Conservation (phyloP, 2,888 invertebrate species). For the Apotomis capreana region DNA sequence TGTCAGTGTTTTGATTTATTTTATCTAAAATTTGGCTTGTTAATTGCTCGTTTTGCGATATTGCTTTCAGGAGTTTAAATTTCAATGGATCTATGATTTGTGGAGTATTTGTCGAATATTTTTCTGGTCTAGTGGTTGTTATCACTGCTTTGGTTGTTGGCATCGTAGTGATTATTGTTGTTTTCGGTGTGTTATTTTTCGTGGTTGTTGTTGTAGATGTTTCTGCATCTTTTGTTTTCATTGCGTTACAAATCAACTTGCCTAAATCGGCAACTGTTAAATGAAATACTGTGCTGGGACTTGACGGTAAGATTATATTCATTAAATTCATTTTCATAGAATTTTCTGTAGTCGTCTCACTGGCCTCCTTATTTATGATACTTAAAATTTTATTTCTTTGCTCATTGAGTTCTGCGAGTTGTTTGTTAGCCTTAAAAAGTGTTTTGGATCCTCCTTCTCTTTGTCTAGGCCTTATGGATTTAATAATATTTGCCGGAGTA, state of each 20-base stretch:
- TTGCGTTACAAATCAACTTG: constrained; percentile 40
- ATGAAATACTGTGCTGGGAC: constrained; percentile 46
- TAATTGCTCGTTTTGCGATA: constrained; percentile 62
- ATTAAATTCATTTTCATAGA: constrained; percentile 45
- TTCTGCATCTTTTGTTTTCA: constrained; percentile 12
- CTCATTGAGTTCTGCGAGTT: constrained; percentile 29
- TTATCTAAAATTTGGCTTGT: constrained; percentile 67
- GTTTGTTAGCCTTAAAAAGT: neutral
- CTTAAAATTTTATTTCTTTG: constrained; percentile 60
- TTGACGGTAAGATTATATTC: constrained; percentile 46
- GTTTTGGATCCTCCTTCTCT: constrained; percentile 48
- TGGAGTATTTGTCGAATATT: constrained; percentile 6
- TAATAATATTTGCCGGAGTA: neutral
- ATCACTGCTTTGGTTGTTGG: neutral
- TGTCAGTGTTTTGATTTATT: constrained; percentile 67
- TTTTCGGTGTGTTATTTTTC: constrained; percentile 18
- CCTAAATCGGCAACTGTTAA: constrained; percentile 47
- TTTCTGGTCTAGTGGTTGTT: constrained; percentile 26
- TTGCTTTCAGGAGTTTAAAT: constrained; percentile 52
- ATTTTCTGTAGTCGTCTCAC: constrained; percentile 20
- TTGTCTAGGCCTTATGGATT: constrained; percentile 50
- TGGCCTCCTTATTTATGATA: constrained; percentile 40
- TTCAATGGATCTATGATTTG: constrained; percentile 44
- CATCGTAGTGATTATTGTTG: constrained; percentile 29
- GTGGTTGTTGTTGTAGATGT: constrained; percentile 16